Percentiles rank a stretch among this genome's conserved stretches.
Conservation (phyloP, 2,113 vertebrate genomes). For the Brachypteracias leptosomus region DNA sequence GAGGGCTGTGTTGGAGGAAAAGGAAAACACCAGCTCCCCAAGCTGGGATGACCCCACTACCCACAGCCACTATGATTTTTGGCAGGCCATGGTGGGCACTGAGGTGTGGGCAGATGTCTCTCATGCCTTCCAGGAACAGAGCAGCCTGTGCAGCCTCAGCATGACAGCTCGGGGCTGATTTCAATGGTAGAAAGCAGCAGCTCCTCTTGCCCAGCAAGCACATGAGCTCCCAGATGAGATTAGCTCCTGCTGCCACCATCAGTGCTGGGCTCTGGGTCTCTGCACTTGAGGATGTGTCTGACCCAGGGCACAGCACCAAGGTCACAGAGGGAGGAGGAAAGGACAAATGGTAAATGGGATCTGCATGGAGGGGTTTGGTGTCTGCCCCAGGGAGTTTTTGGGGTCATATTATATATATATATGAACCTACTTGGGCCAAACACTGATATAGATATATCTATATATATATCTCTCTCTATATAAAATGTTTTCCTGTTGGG, state of each 20-base stretch:
- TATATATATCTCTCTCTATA: no score
- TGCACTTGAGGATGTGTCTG: accelerated
- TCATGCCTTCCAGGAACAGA: neutral
- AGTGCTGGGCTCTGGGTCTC: accelerated
- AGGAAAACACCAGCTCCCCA: neutral
- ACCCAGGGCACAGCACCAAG: neutral
- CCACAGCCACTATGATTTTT: neutral
- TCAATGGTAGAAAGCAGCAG: neutral
- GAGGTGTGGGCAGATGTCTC: neutral
- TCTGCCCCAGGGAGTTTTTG: neutral
- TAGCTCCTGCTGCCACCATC: neutral
- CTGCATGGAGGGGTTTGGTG: neutral
- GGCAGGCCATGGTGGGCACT: accelerated
- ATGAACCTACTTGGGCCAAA: neutral
- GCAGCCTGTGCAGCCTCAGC: neutral
- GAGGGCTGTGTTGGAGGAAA: neutral
- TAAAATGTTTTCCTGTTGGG: no score
- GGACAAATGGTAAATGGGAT: neutral
- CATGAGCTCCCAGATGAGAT: neutral
- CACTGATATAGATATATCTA: no score
- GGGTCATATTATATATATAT: no score
- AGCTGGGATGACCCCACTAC: neutral
- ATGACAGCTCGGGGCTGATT: neutral
- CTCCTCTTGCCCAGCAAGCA: neutral
- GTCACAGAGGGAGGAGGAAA: neutral